phyloP scores from a whole-genome alignment of 2,797 vertebrate genomes.

The Melanotaenia pygmaea region DNA sequence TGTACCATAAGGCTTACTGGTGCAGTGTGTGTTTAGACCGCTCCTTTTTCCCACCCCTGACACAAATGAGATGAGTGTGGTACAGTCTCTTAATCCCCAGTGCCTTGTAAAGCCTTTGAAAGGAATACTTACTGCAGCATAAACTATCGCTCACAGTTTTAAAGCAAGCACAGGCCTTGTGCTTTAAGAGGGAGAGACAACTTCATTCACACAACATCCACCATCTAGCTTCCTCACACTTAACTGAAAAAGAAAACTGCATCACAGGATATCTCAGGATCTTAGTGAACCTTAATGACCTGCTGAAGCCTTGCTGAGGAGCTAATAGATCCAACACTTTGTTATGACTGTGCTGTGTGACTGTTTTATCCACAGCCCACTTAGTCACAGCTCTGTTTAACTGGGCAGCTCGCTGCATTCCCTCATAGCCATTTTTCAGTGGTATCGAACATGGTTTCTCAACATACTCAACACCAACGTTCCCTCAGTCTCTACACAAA shows the following conservation, averaged over 20 bases:
- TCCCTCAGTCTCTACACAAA: slow-evolving; percentile 12
- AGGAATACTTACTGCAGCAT: slow-evolving; percentile 77
- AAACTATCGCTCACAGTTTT: slow-evolving; percentile 74
- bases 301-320: slow-evolving; percentile 45
- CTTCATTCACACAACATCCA: slow-evolving; percentile 38
- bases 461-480: slow-evolving; percentile 15
- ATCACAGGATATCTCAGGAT: slow-evolving; percentile 49
- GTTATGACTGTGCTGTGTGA: slow-evolving; percentile 46
- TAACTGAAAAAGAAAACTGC: slow-evolving; percentile 50
- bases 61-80: slow-evolving; percentile 77
- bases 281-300: slow-evolving; percentile 61
- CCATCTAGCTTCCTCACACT: slow-evolving; percentile 47
- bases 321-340: slow-evolving; percentile 64
- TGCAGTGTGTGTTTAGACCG: slow-evolving; percentile 70
- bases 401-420: slow-evolving; percentile 38
- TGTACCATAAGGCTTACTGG: slow-evolving; percentile 52
- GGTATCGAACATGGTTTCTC: slow-evolving; percentile 38
- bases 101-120: slow-evolving; percentile 79
- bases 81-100: slow-evolving; percentile 74
- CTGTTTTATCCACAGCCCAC: slow-evolving; percentile 48
- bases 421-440: slow-evolving; percentile 46
- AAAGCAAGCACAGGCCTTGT: slow-evolving; percentile 53
- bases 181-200: slow-evolving; percentile 52
- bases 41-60: slow-evolving; percentile 66
- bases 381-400: slow-evolving; percentile 50